Conservation (phyloP, 2,113 vertebrate species). For the Emydura subglobosa region DNA sequence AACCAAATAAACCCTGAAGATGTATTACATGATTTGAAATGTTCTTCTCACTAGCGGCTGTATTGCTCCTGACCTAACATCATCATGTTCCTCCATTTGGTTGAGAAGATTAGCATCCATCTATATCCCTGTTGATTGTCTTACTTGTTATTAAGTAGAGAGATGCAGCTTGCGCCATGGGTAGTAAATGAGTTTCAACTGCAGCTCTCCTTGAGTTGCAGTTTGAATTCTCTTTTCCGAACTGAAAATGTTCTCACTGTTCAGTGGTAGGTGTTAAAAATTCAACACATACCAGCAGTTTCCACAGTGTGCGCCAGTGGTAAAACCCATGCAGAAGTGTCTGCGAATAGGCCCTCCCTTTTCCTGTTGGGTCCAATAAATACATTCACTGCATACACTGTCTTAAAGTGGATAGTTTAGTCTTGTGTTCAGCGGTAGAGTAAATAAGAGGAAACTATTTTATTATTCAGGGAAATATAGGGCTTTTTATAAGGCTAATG, state of each 20-base stretch:
- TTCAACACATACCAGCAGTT: background rate
- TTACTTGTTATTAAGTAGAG: background rate
- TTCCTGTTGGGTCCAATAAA: too few relatives aligned
- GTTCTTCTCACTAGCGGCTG: background rate
- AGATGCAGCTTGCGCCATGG: background rate
- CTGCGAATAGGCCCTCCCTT: too few relatives aligned
- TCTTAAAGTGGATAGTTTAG: background rate
- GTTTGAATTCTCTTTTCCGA: background rate
- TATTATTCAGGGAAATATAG: background rate
- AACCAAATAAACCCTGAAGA: background rate
- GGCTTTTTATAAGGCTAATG: background rate
- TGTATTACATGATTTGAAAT: conserved; percentile 15
- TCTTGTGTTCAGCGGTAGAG: background rate
- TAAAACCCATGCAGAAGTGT: background rate
- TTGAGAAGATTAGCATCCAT: background rate
- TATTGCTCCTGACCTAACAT: background rate
- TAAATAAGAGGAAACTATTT: background rate
- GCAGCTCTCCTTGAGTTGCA: background rate
- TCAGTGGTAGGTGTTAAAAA: background rate
- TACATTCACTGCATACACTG: too few relatives aligned
- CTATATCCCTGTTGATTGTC: background rate
- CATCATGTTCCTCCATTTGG: conserved; percentile 5
- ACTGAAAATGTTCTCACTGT: background rate
- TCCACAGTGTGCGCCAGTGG: background rate
- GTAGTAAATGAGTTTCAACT: background rate